Base-by-base conservation (phyloP, 2,797 vertebrate genomes). In the Mastacembelus armatus region DNA sequence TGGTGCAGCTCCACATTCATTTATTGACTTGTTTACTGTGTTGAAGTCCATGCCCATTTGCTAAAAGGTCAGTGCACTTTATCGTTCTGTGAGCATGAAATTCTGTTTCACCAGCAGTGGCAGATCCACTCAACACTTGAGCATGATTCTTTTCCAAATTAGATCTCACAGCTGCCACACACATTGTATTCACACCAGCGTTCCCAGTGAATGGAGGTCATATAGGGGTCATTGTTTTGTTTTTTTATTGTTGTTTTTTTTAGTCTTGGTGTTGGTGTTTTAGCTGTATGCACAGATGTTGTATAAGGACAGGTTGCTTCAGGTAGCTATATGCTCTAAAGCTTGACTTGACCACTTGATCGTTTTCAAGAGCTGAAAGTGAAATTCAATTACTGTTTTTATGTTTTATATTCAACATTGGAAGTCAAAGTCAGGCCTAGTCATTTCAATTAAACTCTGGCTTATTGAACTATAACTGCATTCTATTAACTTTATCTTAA, bases 401-500 rank as follows among this genome's bases (percentile, higher is more conserved):
- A 57, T 80, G 65, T 77, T 74, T 84, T 75, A 73, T 81, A 86
- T 85, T 76, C 63, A 74, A 65, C 64, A 74, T 77, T 74, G 57
- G 59, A 70, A 80, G 76, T 66, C 71, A 77, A 73, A 80, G 72
- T 71, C 70, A 65, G 63, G 47, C 65, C 70, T 52, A 56, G 77
- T 80, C 63, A 51, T 90, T 91, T 91, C 77, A 91, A 85, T 92
- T 89, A 91, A 88, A 91, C 35, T 33, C 59, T 63, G 74, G 74
- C 80, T 86, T 89, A 89, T 57, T 82, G 82, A 90, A 89, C 79
- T 89, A 85, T 90, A 90, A 84, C 82, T 59, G 52, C 65, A 50
- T 86, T 91, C 80, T 78, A 90, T 91, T 90, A 91, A 88, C 86
- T 88, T 91, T 81, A 90, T 91, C 88, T 91, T 91, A 91, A 91